Evolutionary conservation across 2,888 invertebrate species (phyloP).

Genomic region (Drosophila glabriapex): DNA sequence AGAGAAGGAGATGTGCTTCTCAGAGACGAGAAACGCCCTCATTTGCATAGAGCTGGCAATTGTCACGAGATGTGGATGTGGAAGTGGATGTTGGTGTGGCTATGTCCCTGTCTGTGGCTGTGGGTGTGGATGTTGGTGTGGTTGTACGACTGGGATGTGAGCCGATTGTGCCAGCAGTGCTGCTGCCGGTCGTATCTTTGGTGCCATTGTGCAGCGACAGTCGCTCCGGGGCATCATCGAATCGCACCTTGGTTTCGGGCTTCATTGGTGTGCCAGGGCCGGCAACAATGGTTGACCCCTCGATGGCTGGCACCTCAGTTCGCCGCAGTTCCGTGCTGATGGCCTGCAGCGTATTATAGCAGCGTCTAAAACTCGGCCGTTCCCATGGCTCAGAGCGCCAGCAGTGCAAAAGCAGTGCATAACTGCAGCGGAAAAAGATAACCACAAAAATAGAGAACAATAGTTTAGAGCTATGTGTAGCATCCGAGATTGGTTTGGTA

Average conservation of each 20-base stretch:
- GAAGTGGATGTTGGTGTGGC: neutral
- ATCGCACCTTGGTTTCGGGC: constrained; percentile 59
- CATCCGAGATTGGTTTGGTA: neutral
- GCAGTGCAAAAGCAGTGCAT: constrained; percentile 93
- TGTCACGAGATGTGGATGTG: constrained; percentile 22
- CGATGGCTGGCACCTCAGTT: constrained; percentile 1
- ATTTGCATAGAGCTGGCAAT: constrained; percentile 72
- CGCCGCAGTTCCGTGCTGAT: constrained; percentile 73
- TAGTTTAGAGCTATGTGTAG: neutral
- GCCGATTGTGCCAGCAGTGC: neutral
- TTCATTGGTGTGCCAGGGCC: constrained; percentile 6
- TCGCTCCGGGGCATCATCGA: constrained; percentile 49
- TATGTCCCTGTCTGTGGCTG: neutral
- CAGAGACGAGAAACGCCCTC: constrained; percentile 80
- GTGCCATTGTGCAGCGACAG: constrained; percentile 38
- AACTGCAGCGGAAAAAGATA: constrained; percentile 86
- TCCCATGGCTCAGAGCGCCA: constrained; percentile 94
- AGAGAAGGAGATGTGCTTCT: neutral
- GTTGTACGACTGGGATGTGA: neutral
- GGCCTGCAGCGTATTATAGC: constrained; percentile 87
- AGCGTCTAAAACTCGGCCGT: constrained; percentile 94
- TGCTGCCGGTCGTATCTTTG: constrained; percentile 37
- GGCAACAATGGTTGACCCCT: neutral
- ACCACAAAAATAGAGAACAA: neutral
- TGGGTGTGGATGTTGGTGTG: neutral